Evolutionary conservation across 37 sponge, comb jelly and placozoan genomes (phyloP), one percentile per base, ranked within the genome.

Genomic region (Bolinopsis microptera): DNA sequence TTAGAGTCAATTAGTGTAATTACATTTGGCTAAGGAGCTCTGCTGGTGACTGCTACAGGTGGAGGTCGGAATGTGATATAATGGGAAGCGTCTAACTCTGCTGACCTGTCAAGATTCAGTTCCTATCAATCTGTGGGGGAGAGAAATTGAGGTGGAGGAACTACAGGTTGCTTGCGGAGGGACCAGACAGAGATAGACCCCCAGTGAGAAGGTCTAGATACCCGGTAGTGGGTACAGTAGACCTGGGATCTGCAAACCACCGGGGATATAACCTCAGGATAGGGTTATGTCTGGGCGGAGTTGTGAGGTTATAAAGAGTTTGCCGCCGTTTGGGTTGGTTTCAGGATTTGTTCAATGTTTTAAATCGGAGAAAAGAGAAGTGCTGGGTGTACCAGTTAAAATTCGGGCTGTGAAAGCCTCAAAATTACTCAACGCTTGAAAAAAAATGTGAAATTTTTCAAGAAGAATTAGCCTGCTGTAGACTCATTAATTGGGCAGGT

Each of bases 1-100:
- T 32, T 77, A 16, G 80, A 77, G 80, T 77, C 80, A 77, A 77
- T 77, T 77, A 77, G 80, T 77, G 80, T 77, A 32, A 77, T 77
- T 77, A 77, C 32, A 77, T 32, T 27, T 33, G 80, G 80, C 80
- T 77, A 77, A 77, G 80, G 80, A 77, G 80, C 9, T 32, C 34
- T 28, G 80, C 13, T 27, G 37, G 80, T 32, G 80, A 35, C 33
- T 77, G 80, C 27, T 77, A 77, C 80, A 27, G 32, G 9, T 31
- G 35, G 18, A 70, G 16, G 13, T 21, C 1, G 80, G 80, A 77
- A 77, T 77, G 80, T 77, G 80, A 77, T 34, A 32, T 77, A 77
- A 77, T 77, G 80, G 80, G 33, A 32, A 77, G 21, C 80, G 80
- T 77, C 80, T 77, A 77, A 77, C 27, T 31, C 80, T 32, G 16